phyloP scores from a whole-genome alignment of 2,888 invertebrate genomes.

The Callosobruchus maculatus region DNA sequence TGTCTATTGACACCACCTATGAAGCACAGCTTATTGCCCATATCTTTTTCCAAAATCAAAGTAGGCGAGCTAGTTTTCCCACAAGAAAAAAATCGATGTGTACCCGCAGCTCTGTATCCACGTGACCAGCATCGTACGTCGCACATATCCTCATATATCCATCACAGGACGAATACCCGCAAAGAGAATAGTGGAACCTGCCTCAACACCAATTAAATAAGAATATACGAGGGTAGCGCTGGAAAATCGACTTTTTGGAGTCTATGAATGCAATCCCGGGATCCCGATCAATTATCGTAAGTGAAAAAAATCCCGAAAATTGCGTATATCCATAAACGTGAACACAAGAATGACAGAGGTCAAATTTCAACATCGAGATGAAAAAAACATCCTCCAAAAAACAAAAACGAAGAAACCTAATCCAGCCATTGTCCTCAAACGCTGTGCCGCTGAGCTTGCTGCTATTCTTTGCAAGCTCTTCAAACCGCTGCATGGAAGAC shows the following conservation, averaged over 20 bases:
- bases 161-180: neutral
- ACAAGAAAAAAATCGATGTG: conserved; percentile 40
- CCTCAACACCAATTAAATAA: neutral
- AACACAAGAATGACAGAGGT: no score
- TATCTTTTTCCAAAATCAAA: conserved; percentile 1
- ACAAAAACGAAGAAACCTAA: no score
- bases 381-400: no score
- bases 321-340: no score
- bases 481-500: no score
- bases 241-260: neutral
- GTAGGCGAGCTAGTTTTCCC: conserved; percentile 27
- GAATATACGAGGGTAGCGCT: neutral
- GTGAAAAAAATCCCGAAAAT: no score
- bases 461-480: no score
- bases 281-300: no score
- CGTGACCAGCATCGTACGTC: conserved; percentile 39
- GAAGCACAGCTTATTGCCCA: neutral
- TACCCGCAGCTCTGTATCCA: conserved; percentile 36
- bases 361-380: no score
- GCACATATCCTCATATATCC: conserved; percentile 5
- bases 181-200: neutral
- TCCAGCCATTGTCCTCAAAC: no score
- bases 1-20: conserved; percentile 9
- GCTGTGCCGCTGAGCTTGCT: no score
- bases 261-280: no score